Conservation (phyloP, 2,888 invertebrate species). For the Zygogramma bicolorata region DNA sequence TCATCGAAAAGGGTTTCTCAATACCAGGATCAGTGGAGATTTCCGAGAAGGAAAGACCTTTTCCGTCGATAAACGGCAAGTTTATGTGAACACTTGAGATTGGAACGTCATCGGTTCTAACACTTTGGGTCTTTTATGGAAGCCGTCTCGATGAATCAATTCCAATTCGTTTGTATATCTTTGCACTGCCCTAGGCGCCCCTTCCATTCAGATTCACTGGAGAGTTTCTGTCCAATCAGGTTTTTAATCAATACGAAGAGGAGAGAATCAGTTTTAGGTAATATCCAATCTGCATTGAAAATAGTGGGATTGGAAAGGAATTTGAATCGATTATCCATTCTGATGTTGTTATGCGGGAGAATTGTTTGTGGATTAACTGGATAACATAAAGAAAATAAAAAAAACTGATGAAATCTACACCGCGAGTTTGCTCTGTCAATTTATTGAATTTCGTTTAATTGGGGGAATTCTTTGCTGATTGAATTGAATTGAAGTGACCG, state of each 20-base stretch:
- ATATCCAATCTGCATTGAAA: no score
- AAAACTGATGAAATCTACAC: no score
- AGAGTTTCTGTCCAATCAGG: background rate
- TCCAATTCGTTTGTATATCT: background rate
- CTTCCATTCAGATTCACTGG: background rate
- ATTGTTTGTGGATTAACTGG: no score
- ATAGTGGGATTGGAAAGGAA: no score
- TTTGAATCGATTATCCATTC: no score
- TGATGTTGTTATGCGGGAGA: no score
- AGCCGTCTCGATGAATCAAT: background rate
- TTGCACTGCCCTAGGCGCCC: background rate
- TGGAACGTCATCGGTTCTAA: background rate
- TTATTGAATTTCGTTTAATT: no score
- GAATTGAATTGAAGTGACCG: no score
- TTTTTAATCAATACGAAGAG: background rate
- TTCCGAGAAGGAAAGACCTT: background rate
- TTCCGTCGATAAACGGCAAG: background rate
- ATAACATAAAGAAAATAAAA: no score
- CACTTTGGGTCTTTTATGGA: background rate
- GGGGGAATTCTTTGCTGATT: no score
- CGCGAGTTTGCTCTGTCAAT: no score
- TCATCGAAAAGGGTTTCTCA: background rate
- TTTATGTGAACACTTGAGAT: background rate
- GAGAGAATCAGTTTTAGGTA: background rate
- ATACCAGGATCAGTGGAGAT: background rate